Base-by-base conservation (phyloP, 2,797 vertebrate genomes). In the Sparus aurata region DNA sequence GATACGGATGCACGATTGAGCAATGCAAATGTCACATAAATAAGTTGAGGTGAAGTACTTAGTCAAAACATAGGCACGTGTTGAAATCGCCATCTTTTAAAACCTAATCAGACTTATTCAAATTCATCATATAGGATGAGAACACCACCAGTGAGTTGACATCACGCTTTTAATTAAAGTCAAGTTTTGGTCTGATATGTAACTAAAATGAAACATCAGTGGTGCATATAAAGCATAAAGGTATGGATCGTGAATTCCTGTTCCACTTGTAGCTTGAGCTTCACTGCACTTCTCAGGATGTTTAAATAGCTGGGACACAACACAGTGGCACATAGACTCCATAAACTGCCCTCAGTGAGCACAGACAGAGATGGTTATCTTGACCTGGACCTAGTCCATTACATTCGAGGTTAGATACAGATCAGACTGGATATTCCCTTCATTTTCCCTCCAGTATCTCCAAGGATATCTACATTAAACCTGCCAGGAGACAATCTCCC, bases 351-450 rank as follows among this genome's bases (percentile, higher is more conserved):
- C 72, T 81, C 46, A 53, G 73, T 69, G 75, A 75, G 85, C 63
- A 73, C 52, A 54, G 74, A 70, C 66, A 73, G 66, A 70, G 87
- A 92, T 90, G 80, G 79, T 67, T 87, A 91, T 93, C 91, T 79
- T 61, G 55, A 84, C 84, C 82, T 70, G 80, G 69, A 92, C 87
- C 83, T 86, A 85, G 89, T 92, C 91, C 80, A 91, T 91, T 93
- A 88, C 90, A 90, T 87, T 82, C 0, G 62, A 85, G 88, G 86
- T 80, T 80, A 90, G 91, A 93, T 91, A 93, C 79, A 58, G 84
- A 94, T 93, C 90, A 43, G 77, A 66, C 59, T 72, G 77, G 77
- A 83, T 87, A 89, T 83, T 87, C 77, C 77, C 84, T 87, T 89
- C 77, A 85, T 89, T 93, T 92, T 86, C 70, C 73, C 66, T 20